These are phyloP conservation scores for Phortica okadai DNA, from an alignment of 2,888 invertebrate genomes.

Conservation along the genomic window DNA sequence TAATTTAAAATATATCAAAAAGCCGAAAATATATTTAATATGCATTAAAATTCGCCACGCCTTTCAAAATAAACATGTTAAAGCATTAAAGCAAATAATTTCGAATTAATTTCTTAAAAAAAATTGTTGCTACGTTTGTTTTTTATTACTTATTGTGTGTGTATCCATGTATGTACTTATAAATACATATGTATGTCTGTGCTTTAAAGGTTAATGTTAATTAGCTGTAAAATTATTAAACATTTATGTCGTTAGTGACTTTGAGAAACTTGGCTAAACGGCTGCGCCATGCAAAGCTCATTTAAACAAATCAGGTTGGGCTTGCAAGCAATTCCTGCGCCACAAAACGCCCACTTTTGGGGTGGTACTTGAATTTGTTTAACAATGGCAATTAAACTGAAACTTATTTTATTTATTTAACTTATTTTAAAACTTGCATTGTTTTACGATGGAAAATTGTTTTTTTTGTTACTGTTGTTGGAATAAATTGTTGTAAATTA, in stretches of 20 bases:
- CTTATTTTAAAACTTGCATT: conserved; percentile 3
- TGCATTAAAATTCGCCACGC: too few species aligned
- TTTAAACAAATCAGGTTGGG: not conserved
- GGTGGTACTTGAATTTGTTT: too few species aligned
- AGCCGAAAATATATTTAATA: too few species aligned
- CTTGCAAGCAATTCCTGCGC: not conserved
- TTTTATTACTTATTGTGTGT: not conserved
- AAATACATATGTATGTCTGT: conserved; percentile 8
- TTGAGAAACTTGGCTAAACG: not conserved
- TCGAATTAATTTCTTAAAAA: too few species aligned
- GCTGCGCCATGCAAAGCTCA: not conserved
- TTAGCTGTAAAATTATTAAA: conserved; percentile 15
- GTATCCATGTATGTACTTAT: not conserved
- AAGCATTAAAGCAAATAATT: too few species aligned
- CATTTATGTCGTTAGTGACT: not conserved
- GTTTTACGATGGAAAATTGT: conserved; percentile 14
- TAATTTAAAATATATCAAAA: too few species aligned
- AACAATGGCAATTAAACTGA: too few species aligned
- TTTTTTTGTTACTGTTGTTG: conserved; percentile 45
- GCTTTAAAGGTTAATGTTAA: conserved; percentile 19
- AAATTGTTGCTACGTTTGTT: too few species aligned
- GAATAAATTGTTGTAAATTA: conserved; percentile 56
- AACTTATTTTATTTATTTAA: not conserved
- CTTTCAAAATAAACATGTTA: too few species aligned
- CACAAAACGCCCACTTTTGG: not conserved